These are phyloP conservation scores for Orthosia cruda DNA, from an alignment of 2,888 invertebrate species.

Conservation along the genomic window DNA sequence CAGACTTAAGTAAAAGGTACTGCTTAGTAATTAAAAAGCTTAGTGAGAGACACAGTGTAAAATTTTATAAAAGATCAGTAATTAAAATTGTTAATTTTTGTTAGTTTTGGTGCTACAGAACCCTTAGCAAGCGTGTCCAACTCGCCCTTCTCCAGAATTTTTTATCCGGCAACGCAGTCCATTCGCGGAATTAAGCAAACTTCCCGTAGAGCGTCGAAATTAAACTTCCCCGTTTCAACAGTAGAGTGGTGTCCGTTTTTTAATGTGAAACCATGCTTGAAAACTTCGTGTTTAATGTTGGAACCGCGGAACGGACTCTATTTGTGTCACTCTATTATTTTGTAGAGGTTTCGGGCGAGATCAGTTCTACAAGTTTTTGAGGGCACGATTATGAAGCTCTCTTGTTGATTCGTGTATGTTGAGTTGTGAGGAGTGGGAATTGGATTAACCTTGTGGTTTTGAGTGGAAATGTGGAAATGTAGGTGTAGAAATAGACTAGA, in stretches of 20 bases:
- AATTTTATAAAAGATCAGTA: too few species aligned
- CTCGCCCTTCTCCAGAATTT: conserved; percentile 14
- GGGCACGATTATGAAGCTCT: conserved; percentile 4
- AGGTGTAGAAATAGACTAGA: neutral
- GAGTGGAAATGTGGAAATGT: neutral
- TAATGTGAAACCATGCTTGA: conserved; percentile 56
- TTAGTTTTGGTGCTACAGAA: neutral
- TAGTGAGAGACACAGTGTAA: too few species aligned
- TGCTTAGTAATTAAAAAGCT: too few species aligned
- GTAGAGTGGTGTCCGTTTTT: conserved; percentile 50
- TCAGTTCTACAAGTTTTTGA: conserved; percentile 29
- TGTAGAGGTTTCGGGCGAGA: conserved; percentile 10
- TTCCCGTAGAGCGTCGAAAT: conserved; percentile 54
- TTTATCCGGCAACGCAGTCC: conserved; percentile 48
- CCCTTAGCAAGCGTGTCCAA: neutral
- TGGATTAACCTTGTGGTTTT: neutral
- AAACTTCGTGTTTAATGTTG: conserved; percentile 54
- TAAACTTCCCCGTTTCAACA: conserved; percentile 55
- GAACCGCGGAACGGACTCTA: conserved; percentile 10
- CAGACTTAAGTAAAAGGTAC: too few species aligned
- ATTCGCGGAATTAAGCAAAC: conserved; percentile 69
- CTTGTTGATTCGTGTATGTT: neutral
- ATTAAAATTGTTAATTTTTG: too few species aligned
- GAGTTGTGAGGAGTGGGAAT: neutral
- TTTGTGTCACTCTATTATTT: conserved; percentile 49